phyloP scores from a whole-genome alignment of 2,113 vertebrate species.

The Parus major region DNA sequence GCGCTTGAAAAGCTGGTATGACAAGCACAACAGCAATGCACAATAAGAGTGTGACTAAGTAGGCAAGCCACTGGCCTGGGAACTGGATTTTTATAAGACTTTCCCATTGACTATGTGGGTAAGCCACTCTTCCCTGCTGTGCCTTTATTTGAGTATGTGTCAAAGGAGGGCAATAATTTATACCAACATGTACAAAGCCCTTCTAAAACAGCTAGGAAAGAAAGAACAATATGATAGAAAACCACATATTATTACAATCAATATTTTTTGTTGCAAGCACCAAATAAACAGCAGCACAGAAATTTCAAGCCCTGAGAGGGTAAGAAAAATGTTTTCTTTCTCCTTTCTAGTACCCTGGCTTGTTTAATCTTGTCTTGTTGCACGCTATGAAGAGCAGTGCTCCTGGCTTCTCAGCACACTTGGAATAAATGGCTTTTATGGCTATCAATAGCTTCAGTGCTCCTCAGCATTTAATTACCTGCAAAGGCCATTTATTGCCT shows the following conservation, averaged over 20 bases:
- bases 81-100: background rate
- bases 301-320: constrained; percentile 25
- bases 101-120: background rate
- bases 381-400: background rate
- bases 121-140: background rate
- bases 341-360: background rate
- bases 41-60: background rate
- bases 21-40: background rate
- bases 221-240: background rate
- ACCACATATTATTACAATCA: background rate
- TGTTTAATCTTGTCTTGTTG: constrained; percentile 56
- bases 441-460: constrained; percentile 38
- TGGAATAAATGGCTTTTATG: constrained; percentile 63
- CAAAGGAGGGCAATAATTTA: background rate
- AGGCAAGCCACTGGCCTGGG: background rate
- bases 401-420: constrained; percentile 23
- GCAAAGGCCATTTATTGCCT: constrained; percentile 71
- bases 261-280: constrained; percentile 35
- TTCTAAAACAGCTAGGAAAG: background rate
- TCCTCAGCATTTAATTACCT: constrained; percentile 71
- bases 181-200: background rate
- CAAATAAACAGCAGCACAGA: constrained; percentile 18
- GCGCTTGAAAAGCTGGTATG: background rate
- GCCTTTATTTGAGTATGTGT: background rate
- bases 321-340: constrained; percentile 41